Evolutionary conservation across 1,140 invertebrate genomes (phyloP).

Genomic region (Pseudomyrmex pallidus): DNA sequence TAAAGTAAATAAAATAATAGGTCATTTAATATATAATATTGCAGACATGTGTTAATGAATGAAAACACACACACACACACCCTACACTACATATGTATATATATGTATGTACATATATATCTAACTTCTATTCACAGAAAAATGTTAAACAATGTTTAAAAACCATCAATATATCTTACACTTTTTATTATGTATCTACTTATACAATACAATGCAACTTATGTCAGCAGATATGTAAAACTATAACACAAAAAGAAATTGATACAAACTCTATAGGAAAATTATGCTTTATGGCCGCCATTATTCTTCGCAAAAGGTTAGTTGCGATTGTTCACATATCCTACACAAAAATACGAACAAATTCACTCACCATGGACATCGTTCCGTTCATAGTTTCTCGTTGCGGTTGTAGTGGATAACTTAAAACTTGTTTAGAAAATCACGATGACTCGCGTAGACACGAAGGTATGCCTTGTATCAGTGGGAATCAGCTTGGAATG

Average conservation of each 20-base stretch:
- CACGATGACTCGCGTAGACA: slow-evolving; percentile 9
- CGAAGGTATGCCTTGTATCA: neutral
- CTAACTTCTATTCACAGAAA: neutral
- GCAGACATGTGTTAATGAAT: neutral
- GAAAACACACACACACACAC: no score
- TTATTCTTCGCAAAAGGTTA: slow-evolving; percentile 59
- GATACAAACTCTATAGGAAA: no score
- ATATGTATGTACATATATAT: no score
- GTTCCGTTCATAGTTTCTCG: slow-evolving; percentile 79
- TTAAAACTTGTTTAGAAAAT: neutral
- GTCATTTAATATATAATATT: neutral
- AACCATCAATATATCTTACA: no score
- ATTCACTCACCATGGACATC: slow-evolving; percentile 79
- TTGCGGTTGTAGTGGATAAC: no score
- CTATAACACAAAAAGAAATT: no score
- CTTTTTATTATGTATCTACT: no score
- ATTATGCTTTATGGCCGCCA: slow-evolving; percentile 63
- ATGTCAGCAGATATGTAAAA: no score
- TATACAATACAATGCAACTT: no score
- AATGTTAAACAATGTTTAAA: no score
- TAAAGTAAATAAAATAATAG: neutral
- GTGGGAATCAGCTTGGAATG: no score
- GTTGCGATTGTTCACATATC: neutral
- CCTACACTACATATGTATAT: no score
- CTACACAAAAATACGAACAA: neutral